Evolutionary conservation across 2,113 vertebrate species (phyloP).

Genomic region (Reinhardtius hippoglossoides): DNA sequence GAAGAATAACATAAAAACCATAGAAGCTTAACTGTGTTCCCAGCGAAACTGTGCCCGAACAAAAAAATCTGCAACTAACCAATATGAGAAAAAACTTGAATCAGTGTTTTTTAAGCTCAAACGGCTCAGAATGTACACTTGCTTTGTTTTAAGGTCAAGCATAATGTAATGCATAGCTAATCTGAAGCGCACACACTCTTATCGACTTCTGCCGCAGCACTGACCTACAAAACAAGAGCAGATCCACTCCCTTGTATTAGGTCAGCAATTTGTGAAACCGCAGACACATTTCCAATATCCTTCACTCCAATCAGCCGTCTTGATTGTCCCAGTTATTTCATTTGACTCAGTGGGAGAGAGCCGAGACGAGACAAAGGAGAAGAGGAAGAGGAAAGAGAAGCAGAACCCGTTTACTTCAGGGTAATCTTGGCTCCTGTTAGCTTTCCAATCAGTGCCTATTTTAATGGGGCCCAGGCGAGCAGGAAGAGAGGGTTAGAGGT

Average conservation of each 20-base stretch:
- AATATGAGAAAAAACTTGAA: constrained; percentile 2
- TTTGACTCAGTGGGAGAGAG: constrained; percentile 61
- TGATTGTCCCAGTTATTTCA: constrained; percentile 74
- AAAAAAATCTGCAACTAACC: constrained; percentile 2
- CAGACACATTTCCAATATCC: constrained; percentile 77
- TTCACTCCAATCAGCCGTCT: constrained; percentile 70
- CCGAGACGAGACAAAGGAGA: constrained; percentile 49
- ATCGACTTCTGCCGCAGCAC: constrained; percentile 68
- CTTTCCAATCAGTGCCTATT: constrained; percentile 61
- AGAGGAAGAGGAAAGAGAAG: constrained; percentile 31
- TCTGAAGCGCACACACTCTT: constrained; percentile 35
- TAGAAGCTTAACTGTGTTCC: constrained; percentile 6
- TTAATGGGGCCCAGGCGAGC: constrained; percentile 61
- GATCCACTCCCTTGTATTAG: constrained; percentile 67
- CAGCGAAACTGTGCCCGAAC: constrained; percentile 5
- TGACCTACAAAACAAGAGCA: constrained; percentile 74
- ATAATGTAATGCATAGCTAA: constrained; percentile 72
- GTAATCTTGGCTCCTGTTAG: constrained; percentile 63
- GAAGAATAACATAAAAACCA: constrained; percentile 19
- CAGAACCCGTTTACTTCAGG: constrained; percentile 53
- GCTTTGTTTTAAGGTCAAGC: constrained; percentile 69
- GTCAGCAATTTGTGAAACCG: constrained; percentile 76
- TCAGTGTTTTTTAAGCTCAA: constrained; percentile 26
- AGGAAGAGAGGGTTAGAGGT: constrained; percentile 66
- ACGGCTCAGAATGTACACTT: constrained; percentile 14